Evolutionary conservation across 1,140 invertebrate species (phyloP).

Genomic region (Kradibia gibbosae): DNA sequence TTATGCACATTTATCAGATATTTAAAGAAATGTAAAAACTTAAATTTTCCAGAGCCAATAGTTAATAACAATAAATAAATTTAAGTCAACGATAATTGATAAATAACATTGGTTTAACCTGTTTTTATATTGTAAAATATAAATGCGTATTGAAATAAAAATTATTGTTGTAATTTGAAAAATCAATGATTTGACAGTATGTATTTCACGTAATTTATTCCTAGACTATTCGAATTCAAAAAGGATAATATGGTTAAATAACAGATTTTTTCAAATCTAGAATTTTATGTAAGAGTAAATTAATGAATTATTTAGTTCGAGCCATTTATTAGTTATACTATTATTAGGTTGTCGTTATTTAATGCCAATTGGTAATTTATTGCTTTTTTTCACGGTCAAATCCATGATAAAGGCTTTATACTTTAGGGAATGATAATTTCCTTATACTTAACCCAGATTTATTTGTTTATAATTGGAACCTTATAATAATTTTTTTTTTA

Average conservation of each 20-base stretch:
- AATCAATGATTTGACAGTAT: no score
- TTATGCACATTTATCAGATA: conserved; percentile 33
- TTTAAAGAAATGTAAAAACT: conserved; percentile 31
- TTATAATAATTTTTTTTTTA: background rate
- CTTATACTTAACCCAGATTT: background rate
- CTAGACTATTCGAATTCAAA: no score
- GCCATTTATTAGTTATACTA: conserved; percentile 3
- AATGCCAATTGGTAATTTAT: conserved; percentile 33
- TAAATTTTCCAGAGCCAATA: background rate
- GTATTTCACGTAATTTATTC: no score
- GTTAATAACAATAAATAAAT: background rate
- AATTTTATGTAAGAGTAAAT: no score
- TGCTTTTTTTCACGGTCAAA: conserved; percentile 31
- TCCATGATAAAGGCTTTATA: background rate
- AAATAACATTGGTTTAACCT: conserved; percentile 1
- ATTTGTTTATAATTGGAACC: background rate
- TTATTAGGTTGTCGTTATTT: conserved; percentile 18
- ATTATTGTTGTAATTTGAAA: no score
- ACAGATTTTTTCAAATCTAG: no score
- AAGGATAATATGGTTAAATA: no score
- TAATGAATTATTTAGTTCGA: background rate
- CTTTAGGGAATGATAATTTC: background rate
- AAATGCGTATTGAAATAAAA: no score
- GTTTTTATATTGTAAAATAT: no score
- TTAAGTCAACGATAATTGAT: background rate